phyloP scores from a whole-genome alignment of 1,140 invertebrate genomes.

The Steinernema feltiae region DNA sequence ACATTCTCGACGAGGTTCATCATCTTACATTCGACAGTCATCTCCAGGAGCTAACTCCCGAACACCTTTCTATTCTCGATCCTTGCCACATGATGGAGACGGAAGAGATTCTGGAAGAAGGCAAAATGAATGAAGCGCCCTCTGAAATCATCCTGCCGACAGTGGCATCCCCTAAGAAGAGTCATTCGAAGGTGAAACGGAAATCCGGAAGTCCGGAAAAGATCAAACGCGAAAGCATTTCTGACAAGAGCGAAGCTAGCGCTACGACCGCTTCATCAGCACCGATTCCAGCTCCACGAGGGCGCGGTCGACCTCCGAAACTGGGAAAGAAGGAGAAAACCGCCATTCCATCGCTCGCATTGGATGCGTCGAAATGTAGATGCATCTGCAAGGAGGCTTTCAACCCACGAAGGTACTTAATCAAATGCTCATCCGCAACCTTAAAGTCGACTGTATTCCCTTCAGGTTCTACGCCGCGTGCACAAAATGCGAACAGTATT shows the following conservation, averaged over 20 bases:
- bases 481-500: constrained; percentile 94
- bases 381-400: constrained; percentile 89
- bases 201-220: not conserved
- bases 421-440: too few relatives aligned
- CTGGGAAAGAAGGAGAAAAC: not conserved
- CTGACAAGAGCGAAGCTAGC: constrained; percentile 1
- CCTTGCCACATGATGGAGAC: not conserved
- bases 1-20: not conserved
- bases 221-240: not conserved
- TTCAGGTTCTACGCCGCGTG: constrained; percentile 94
- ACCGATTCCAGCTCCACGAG: not conserved
- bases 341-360: not conserved
- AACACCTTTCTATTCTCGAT: not conserved
- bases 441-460: too few relatives aligned
- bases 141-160: not conserved
- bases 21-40: not conserved
- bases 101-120: not conserved
- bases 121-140: not conserved
- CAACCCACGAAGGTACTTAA: constrained; percentile 68
- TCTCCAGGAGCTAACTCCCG: not conserved
- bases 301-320: not conserved
- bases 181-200: not conserved
- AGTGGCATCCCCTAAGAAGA: not conserved
- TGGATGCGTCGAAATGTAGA: constrained; percentile 56
- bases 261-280: not conserved